Evolutionary conservation across 2,113 vertebrate species (phyloP), one percentile per base, ranked within the genome.

Genomic region (Eulacestoma nigropectus): DNA sequence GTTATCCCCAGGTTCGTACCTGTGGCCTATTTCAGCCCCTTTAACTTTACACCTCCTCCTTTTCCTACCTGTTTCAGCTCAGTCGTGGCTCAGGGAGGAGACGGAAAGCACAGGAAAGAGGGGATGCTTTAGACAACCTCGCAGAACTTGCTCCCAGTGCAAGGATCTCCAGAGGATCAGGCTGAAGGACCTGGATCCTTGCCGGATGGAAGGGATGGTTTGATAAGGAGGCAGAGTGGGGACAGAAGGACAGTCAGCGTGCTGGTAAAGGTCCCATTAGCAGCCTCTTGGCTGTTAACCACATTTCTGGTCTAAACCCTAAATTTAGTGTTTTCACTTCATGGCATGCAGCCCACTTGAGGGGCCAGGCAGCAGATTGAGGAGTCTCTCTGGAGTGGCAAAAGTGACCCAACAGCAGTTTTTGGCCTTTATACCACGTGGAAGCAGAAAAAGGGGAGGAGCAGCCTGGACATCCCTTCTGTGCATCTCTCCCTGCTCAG

Each of bases 1-100:
- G 0, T 6, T 3, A 1, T 11, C 8, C 18, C 7, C 37, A 65
- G 25, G 17, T 37, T 86, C 42, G 21, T 1, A 0, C 10, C 3
- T 59, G 15, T 27, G 44, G 8, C 12, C 5, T 44, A 37, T 55
- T 77, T 60, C 44, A 85, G 53, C 11, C 19, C 14, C 16, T 75
- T 81, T 15, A 26, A 10, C 15, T 76, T 76, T 14, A 56, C 4
- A 50, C 0, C 2, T 3, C 4, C 2, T 11, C 17, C 5, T 21
- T 56, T 78, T 86, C 39, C 15, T 57, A 17, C 11, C 6, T 16
- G 0, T 86, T 88, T 74, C 14, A 57, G 27, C 16, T 63, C 47
- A 44, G 27, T 1, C 26, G 5, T 68, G 35, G 27, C 33, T 52
- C 44, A 35, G 7, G 12, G 39, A 74, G 59, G 32, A 22, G n/a